Base-by-base conservation (phyloP, 1,140 invertebrate species). In the Carposina sasakii region DNA sequence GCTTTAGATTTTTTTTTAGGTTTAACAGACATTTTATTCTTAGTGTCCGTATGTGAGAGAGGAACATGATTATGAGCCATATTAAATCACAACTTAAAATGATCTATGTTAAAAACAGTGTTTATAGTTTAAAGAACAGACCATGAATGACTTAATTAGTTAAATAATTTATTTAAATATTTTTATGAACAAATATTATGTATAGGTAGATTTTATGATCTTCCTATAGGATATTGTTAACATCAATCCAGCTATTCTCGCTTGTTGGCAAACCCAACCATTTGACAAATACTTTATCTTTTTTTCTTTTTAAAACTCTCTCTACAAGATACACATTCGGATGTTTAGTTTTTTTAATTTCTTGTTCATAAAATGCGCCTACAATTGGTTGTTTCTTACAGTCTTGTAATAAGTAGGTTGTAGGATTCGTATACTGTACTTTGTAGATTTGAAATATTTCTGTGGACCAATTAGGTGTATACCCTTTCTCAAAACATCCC, bases 401-500 rank as follows among this genome's bases (percentile, higher is more conserved):
- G 49, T 78, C 70, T 56, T 70, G 45, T 13, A 77, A 31, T 24
- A 60, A 26, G 58, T 75, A 76, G 20, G 68, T 78, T 13, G 56
- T 30, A 8, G 71, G 71, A 64, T 67, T 51, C 4, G 72, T 73
- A n/a, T 56, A 54, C 43, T 65, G 40, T 43, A 77, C 50, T 44
- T 59, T 52, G 30, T 41, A 45, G 8, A 76, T 61, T 54, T 60
- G 66, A 47, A 85, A 83, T 17, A 81, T 48, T 69, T 82, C 73
- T 20, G 63, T 74, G 19, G 60, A 57, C 68, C 72, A 82, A 50
- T 79, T 81, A 9, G 72, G 70, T 10, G 64, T 70, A 61, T 75
- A 82, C 4, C 67, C 70, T 50, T 83, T 79, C 15, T 69, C 50
- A 57, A 82, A 82, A 4, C 55, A 6, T 44, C 60, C 30, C 60